Base-by-base conservation (phyloP, 2,888 invertebrate species). In the Ophion slaviceki region DNA sequence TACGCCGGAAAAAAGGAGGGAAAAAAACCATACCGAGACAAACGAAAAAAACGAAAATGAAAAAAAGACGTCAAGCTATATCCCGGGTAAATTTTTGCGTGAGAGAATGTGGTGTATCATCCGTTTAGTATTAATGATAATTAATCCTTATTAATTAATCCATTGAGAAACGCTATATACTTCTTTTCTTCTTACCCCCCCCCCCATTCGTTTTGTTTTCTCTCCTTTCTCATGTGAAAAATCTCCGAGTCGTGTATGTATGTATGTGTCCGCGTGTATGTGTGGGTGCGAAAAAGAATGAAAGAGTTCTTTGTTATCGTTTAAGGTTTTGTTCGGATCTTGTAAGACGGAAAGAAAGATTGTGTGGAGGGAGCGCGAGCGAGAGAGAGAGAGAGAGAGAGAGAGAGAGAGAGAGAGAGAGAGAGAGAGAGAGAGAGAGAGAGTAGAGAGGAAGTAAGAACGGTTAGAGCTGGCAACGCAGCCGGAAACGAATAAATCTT, bases 21-120 rank as follows among this genome's bases (percentile, higher is more conserved):
- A 78, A 81, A 85, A 88, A 85, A 82, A 86, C 79, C 82, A 82
- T 83, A 87, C 84, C 74, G 83, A 78, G 86, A 71, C 71, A 75
- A 85, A 80, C 61, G 75, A 84, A 78, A 87, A 80, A 82, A 47
- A 76, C 53, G 14, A 75, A 87, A 82, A 70, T 85, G 83, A 86
- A 83, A 62, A 87, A 77, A 86, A 66, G 17, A 87, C 86, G 86
- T 82, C 72, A 71, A 71, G 89, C 88, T 82, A 87, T 89, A 87
- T 89, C 74, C 84, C 80, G 71, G 71, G 80, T 82, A 85, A 89
- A 87, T 86, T 88, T 85, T 87, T 82, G 72, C 80, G 80, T 66
- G 72, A 71, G 70, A 82, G 77, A 82, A 80, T 85, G 77, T 82
- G 14, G 79, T 80, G 78, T 82, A 72, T 82, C 82, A 82, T 87